These are phyloP conservation scores for Pteria penguin DNA, from an alignment of 2,888 invertebrate genomes.

Conservation along the genomic window DNA sequence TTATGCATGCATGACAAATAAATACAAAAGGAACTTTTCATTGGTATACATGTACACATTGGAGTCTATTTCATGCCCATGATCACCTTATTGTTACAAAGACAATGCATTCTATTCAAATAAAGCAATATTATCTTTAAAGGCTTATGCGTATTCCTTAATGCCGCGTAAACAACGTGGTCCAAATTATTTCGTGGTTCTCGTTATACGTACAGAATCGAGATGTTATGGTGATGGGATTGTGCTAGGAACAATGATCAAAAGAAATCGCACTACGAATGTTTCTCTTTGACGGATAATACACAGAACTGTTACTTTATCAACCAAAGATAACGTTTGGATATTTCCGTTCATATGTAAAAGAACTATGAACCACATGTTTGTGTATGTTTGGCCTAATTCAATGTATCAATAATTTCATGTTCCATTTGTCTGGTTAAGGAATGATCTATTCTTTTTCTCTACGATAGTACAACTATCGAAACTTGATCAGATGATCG, in stretches of 20 bases:
- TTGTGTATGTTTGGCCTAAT: slow-evolving; percentile 15
- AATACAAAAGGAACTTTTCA: background rate
- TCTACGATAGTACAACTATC: background rate
- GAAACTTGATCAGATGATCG: slow-evolving; percentile 14
- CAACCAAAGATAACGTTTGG: too few relatives aligned
- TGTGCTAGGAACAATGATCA: too few relatives aligned
- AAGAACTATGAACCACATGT: too few relatives aligned
- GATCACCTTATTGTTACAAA: background rate
- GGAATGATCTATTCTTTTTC: slow-evolving; percentile 16
- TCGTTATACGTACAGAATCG: too few relatives aligned
- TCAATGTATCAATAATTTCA: slow-evolving; percentile 18
- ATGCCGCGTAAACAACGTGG: background rate
- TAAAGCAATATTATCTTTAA: background rate
- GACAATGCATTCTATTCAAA: background rate
- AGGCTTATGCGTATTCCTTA: background rate
- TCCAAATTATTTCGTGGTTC: too few relatives aligned
- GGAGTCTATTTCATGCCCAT: background rate
- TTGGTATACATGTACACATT: background rate
- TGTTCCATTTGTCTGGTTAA: slow-evolving; percentile 4
- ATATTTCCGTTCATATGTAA: too few relatives aligned
- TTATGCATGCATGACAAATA: too few relatives aligned
- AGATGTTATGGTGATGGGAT: too few relatives aligned
- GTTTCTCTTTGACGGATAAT: too few relatives aligned
- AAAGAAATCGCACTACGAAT: too few relatives aligned
- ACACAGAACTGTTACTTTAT: too few relatives aligned